phyloP scores from a whole-genome alignment of 2,113 vertebrate genomes.

The Neoarius graeffei region DNA sequence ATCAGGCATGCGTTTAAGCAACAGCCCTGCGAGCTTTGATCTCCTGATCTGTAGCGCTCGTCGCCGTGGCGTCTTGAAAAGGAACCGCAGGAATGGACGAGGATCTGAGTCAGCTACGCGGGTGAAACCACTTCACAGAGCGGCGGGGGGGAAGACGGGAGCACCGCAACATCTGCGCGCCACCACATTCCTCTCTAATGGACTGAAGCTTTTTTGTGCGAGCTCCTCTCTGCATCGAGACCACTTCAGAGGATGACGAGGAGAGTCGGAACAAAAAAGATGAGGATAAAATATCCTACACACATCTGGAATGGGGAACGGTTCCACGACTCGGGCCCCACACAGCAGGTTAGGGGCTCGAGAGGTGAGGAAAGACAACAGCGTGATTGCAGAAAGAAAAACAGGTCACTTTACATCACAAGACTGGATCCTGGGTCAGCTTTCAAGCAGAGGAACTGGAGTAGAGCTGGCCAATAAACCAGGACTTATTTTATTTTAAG shows the following conservation, averaged over 20 bases:
- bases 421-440: background rate
- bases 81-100: conserved; percentile 74
- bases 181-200: conserved; percentile 69
- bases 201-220: conserved; percentile 61
- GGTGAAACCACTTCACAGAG: conserved; percentile 74
- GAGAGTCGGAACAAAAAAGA: conserved; percentile 24
- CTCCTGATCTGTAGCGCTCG: conserved; percentile 37
- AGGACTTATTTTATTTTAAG: background rate
- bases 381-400: conserved; percentile 22
- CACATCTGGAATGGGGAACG: conserved; percentile 70
- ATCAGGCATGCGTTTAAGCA: conserved; percentile 57
- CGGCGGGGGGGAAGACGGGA: conserved; percentile 54
- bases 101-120: conserved; percentile 71
- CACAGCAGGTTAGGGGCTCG: conserved; percentile 62
- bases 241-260: conserved; percentile 64
- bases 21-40: conserved; percentile 63
- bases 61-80: conserved; percentile 56
- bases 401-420: conserved; percentile 45
- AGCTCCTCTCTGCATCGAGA: conserved; percentile 55
- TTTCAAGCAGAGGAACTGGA: background rate
- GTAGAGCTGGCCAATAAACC: background rate
- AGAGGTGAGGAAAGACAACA: conserved; percentile 50
- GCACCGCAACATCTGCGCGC: conserved; percentile 74
- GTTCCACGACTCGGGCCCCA: conserved; percentile 65
- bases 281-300: conserved; percentile 55